A percentile compares a stretch with the other conserved stretches of the same genome.
These are phyloP conservation scores for Agrilus planipennis DNA, from an alignment of 1,140 invertebrate genomes.

Conservation along the genomic window DNA sequence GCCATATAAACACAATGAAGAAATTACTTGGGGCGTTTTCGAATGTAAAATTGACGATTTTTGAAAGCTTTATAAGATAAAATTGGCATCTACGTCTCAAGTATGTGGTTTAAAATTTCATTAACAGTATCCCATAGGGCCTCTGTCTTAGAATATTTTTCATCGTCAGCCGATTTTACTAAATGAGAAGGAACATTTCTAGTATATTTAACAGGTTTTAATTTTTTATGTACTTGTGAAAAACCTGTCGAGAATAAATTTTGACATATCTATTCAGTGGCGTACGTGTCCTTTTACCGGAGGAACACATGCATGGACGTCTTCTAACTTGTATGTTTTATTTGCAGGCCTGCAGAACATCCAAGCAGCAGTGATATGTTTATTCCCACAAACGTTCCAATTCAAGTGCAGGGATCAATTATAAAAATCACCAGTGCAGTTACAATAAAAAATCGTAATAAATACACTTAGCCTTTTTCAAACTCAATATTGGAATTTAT, in stretches of 20 bases:
- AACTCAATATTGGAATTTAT: constrained; percentile 1
- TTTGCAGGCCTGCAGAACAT: constrained; percentile 5
- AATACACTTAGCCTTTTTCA: constrained; percentile 2
- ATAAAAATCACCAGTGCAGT: too few species aligned
- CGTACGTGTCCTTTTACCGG: constrained; percentile 4
- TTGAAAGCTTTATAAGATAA: too few species aligned
- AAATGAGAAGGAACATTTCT: constrained; percentile 2
- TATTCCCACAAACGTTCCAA: not conserved
- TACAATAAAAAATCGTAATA: too few species aligned
- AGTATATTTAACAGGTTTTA: too few species aligned
- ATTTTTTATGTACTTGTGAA: too few species aligned
- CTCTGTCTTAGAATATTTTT: not conserved
- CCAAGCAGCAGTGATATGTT: too few species aligned
- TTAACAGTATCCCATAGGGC: too few species aligned
- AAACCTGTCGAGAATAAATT: too few species aligned
- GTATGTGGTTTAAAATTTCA: too few species aligned
- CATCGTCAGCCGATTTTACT: not conserved
- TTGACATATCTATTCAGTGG: constrained; percentile 11
- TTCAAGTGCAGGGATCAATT: not conserved
- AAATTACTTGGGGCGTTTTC: too few species aligned
- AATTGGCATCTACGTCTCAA: too few species aligned
- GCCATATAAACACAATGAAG: not conserved
- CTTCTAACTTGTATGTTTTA: constrained; percentile 8
- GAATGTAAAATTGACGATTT: too few species aligned
- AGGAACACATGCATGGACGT: constrained; percentile 1